Base-by-base conservation (phyloP, 2,113 vertebrate genomes). In the Rissa tridactyla region DNA sequence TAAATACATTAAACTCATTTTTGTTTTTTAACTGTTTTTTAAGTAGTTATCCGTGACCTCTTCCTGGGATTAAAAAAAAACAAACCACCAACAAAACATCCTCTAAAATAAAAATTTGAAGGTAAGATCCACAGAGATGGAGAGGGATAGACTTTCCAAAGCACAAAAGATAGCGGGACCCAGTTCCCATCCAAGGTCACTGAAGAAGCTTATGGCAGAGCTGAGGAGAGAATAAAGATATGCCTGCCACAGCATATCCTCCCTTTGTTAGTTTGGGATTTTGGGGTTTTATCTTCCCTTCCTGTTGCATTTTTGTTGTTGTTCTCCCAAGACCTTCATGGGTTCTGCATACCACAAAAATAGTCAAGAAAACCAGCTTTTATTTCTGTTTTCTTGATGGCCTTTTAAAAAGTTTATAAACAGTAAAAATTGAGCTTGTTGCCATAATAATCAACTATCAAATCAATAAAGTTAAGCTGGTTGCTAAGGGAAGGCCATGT, bases 401-500 rank as follows among this genome's bases (percentile, higher is more conserved):
- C 82, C 93, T 97, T 96, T 73, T 29, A 21, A 61, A 82, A 96
- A 95, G 91, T 88, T 96, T 92, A 68, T 26, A 68, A 94, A 44
- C 73, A 58, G 65, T 88, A 44, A 90, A 71, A 91, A 80, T 46
- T 40, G 75, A 72, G 89, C 81, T 95, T 80, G 86, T 96, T 95
- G 88, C 90, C 85, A 66, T 96, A 96, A 97, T 95, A 91, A 83
- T 52, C 30, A 86, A 34, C 66, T 90, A 78, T 86, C n/a, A 27
- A 94, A 94, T 88, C 79, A 62, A 85, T 91, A 44, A 84, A 69
- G 77, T 60, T 42, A 58, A 71, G 38, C 8, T 22, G 46, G 94
- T 97, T 97, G 95, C 97, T 97, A 97, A 95, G 97, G 90, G 92
- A 96, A 95, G 46, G 83, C 68, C 36, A 14, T 3, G 20, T 82